Conservation (phyloP, 2,113 vertebrate genomes). For the Puma concolor region DNA sequence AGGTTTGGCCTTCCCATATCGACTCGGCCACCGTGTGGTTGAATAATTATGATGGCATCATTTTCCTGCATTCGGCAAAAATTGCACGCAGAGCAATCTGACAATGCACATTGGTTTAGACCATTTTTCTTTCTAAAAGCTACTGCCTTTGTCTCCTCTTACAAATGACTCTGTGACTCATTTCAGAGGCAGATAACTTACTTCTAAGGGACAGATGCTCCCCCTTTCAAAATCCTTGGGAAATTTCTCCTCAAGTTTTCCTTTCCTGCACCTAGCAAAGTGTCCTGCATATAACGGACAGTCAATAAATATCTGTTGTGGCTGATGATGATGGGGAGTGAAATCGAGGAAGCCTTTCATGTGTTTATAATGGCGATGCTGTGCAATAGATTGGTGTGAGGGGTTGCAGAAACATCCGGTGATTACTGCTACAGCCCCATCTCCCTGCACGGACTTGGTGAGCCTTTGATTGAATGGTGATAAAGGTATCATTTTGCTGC, state of each 20-base stretch:
- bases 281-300: not conserved
- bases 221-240: not conserved
- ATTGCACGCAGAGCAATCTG: not conserved
- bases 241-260: not conserved
- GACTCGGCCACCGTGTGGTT: accelerated
- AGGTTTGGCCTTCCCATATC: accelerated
- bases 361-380: not conserved
- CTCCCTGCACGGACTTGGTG: not conserved
- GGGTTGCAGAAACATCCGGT: not conserved
- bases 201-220: not conserved
- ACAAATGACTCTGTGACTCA: not conserved
- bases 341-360: constrained; percentile 48
- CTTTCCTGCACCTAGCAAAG: not conserved
- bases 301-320: constrained; percentile 2
- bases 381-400: not conserved
- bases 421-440: not conserved
- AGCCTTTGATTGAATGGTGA: constrained; percentile 30
- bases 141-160: not conserved
- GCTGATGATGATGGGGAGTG: constrained; percentile 20
- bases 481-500: constrained; percentile 72
- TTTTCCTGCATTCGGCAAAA: not conserved
- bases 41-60: not conserved
- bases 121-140: not conserved
- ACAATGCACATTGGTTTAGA: not conserved
- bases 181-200: constrained; percentile 13